phyloP scores from a whole-genome alignment of 2,888 invertebrate genomes.

The Troides aeacus region DNA sequence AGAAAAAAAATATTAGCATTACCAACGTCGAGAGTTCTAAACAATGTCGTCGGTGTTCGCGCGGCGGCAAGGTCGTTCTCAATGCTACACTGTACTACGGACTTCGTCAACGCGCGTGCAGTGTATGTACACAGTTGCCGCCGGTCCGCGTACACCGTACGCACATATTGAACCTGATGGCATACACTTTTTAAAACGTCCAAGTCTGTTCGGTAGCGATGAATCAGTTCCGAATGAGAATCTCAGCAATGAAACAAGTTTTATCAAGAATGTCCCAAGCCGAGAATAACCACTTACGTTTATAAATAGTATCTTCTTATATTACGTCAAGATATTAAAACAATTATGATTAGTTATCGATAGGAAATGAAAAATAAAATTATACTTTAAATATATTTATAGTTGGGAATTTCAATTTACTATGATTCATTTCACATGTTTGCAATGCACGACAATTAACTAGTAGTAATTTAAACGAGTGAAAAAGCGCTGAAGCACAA shows the following conservation, averaged over 20 bases:
- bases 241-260: constrained; percentile 12
- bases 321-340: constrained; percentile 41
- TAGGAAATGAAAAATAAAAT: too few relatives aligned
- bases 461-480: not conserved
- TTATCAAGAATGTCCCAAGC: constrained; percentile 12
- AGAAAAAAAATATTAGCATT: constrained; percentile 38
- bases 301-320: constrained; percentile 20
- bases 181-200: constrained; percentile 9
- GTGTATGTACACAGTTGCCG: constrained; percentile 33
- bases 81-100: constrained; percentile 52
- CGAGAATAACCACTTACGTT: constrained; percentile 21
- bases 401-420: not conserved
- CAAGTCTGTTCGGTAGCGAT: constrained; percentile 10
- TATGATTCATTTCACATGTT: not conserved
- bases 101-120: constrained; percentile 16
- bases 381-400: not conserved
- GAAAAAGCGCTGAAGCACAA: constrained; percentile 13
- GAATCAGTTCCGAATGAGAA: constrained; percentile 16
- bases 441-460: not conserved
- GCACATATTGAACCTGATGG: constrained; percentile 8
- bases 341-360: constrained; percentile 39
- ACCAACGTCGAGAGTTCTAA: constrained; percentile 33
- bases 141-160: not conserved
- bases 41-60: constrained; percentile 42
- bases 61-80: constrained; percentile 69